phyloP scores from a whole-genome alignment of 2,797 vertebrate species.

The Alcedo quadribrachys region DNA sequence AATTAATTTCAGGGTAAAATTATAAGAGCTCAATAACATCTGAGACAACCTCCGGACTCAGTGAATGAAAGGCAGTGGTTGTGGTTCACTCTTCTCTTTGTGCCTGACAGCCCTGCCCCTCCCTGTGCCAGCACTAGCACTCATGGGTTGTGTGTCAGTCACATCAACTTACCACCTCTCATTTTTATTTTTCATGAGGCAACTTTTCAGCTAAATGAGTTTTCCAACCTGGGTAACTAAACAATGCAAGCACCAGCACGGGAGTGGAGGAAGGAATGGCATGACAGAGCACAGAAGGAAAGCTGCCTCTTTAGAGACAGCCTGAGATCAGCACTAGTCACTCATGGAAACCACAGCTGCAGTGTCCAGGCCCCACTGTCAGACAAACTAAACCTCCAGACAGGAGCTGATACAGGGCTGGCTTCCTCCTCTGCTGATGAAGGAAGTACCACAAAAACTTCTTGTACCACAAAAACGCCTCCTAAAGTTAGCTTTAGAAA shows the following conservation, averaged over 20 bases:
- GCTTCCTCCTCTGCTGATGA: not conserved
- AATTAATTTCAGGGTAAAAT: not conserved
- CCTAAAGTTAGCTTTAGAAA: not conserved
- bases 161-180: not conserved
- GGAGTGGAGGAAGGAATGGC: not conserved
- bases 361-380: not conserved
- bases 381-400: not conserved
- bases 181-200: not conserved
- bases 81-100: not conserved
- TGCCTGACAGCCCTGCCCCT: not conserved
- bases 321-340: not conserved
- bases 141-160: not conserved
- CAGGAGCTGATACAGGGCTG: accelerated
- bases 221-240: not conserved
- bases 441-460: no score
- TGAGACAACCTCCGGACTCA: not conserved
- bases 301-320: not conserved
- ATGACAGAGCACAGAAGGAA: accelerated
- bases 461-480: not conserved
- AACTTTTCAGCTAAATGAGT: not conserved
- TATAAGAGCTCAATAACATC: not conserved
- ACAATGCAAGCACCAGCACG: not conserved
- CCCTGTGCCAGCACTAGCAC: not conserved
- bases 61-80: not conserved
- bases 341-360: not conserved